These are phyloP conservation scores for Cephalopterus ornatus DNA, from an alignment of 2,113 vertebrate species.

Conservation along the genomic window DNA sequence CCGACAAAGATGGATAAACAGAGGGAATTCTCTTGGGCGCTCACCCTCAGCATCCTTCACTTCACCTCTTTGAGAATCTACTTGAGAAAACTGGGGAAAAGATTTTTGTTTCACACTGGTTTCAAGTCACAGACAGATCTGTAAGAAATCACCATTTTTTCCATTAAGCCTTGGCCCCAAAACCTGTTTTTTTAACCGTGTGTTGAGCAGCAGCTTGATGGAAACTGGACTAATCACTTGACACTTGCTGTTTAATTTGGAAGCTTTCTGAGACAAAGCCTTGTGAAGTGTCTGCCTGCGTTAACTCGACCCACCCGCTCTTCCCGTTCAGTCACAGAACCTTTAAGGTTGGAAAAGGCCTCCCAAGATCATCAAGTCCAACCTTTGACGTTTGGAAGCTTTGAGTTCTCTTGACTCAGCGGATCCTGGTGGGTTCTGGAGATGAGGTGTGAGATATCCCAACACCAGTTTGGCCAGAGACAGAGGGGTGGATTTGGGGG, in stretches of 20 bases:
- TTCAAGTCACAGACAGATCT: neutral
- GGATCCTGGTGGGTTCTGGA: accelerated
- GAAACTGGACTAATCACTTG: neutral
- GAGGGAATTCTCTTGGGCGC: neutral
- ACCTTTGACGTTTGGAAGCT: neutral
- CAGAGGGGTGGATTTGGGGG: neutral
- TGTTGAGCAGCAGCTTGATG: neutral
- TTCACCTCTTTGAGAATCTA: neutral
- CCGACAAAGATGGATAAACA: neutral
- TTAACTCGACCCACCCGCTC: neutral
- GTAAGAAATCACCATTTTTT: neutral
- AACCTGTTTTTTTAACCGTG: neutral
- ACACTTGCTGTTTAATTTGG: neutral
- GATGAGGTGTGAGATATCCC: neutral
- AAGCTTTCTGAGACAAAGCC: neutral
- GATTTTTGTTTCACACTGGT: neutral
- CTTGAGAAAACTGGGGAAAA: neutral
- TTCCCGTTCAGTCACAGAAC: accelerated
- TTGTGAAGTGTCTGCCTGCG: neutral
- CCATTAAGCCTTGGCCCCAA: neutral
- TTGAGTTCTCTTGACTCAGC: neutral
- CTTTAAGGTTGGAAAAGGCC: neutral
- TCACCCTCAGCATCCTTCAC: neutral
- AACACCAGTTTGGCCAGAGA: accelerated
- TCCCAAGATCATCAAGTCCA: neutral